Percentiles rank a stretch among this genome's conserved stretches.
These are phyloP conservation scores for Rosalia funebris DNA, from an alignment of 2,888 invertebrate genomes.

Conservation along the genomic window DNA sequence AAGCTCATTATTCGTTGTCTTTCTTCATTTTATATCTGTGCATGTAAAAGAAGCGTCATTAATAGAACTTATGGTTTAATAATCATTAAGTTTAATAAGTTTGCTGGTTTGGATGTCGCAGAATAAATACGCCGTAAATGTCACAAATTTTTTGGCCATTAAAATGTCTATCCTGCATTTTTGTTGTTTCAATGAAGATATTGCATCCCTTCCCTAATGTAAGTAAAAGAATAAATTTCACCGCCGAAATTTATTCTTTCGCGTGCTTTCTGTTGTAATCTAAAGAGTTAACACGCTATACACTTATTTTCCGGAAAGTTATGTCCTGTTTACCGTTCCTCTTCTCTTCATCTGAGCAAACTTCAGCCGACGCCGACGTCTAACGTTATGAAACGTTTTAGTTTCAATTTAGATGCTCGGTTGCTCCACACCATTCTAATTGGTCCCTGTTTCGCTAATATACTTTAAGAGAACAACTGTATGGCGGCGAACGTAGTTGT, in stretches of 20 bases:
- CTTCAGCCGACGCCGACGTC: conserved; percentile 7
- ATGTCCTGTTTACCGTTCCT: conserved; percentile 6
- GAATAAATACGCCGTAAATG: too few species aligned
- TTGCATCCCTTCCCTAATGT: too few species aligned
- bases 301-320: conserved; percentile 8
- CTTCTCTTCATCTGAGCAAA: conserved; percentile 3
- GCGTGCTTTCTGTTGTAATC: not conserved
- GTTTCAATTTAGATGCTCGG: conserved; percentile 18
- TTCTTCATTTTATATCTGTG: too few species aligned
- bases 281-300: conserved; percentile 5
- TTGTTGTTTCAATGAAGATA: too few species aligned
- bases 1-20: too few species aligned
- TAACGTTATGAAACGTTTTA: conserved; percentile 15
- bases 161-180: too few species aligned
- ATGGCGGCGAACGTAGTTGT: not conserved
- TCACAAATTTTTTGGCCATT: too few species aligned
- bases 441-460: conserved; percentile 7
- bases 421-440: conserved; percentile 12
- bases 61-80: too few species aligned
- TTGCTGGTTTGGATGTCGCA: too few species aligned
- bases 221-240: too few species aligned
- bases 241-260: not conserved
- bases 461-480: conserved; percentile 11
- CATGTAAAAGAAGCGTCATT: too few species aligned
- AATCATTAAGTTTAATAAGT: too few species aligned